phyloP scores from a whole-genome alignment of 1,140 invertebrate species.

The Neodiprion pinetum region DNA sequence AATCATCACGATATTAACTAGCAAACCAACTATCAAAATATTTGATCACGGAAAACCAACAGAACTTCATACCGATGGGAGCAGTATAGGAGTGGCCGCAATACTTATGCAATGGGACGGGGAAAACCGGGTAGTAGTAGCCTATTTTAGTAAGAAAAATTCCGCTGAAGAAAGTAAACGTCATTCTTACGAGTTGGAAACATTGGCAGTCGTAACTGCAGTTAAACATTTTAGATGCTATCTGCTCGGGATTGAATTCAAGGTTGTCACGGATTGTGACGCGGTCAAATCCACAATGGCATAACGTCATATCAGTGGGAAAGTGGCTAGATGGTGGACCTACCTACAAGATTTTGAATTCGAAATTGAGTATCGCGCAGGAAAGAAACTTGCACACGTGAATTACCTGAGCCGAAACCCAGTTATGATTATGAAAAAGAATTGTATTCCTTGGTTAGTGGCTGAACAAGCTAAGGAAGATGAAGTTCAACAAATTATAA shows the following conservation, averaged over 20 bases:
- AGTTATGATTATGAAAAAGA: conserved; percentile 16
- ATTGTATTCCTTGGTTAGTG: conserved; percentile 24
- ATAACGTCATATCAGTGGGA: conserved; percentile 40
- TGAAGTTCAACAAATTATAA: conserved; percentile 21
- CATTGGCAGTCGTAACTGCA: conserved; percentile 36
- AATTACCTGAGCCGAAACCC: conserved; percentile 45
- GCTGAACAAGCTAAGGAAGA: conserved; percentile 22
- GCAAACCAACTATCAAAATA: conserved; percentile 17
- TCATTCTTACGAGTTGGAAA: conserved; percentile 48
- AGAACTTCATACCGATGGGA: conserved; percentile 18
- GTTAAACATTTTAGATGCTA: conserved; percentile 38
- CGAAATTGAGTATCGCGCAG: conserved; percentile 40
- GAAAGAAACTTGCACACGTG: conserved; percentile 39
- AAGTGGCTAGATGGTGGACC: conserved; percentile 47
- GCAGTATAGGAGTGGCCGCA: conserved; percentile 7
- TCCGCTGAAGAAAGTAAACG: conserved; percentile 34
- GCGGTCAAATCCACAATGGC: conserved; percentile 38
- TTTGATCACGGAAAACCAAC: conserved; percentile 10
- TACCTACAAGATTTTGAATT: conserved; percentile 43
- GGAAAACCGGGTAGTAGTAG: conserved; percentile 30
- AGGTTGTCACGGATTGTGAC: conserved; percentile 48
- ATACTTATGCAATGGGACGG: conserved; percentile 22
- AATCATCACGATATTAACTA: conserved; percentile 12
- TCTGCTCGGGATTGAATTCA: conserved; percentile 42
- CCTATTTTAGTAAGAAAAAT: conserved; percentile 40